phyloP scores from a whole-genome alignment of 2,888 invertebrate species.

The Eulithis prunata region DNA sequence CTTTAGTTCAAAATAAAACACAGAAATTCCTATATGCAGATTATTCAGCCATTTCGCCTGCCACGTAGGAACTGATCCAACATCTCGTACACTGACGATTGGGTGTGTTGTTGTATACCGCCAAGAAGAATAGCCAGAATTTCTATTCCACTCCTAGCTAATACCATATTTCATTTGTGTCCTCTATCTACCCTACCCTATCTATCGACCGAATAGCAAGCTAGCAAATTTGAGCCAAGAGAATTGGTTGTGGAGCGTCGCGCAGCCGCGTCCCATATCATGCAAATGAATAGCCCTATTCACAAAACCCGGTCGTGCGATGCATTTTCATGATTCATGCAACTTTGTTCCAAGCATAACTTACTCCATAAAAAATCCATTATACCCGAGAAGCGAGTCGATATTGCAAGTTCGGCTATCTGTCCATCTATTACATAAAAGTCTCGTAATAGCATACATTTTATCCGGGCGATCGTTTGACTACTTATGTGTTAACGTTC shows the following conservation, averaged over 20 bases:
- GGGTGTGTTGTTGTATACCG: too few relatives aligned
- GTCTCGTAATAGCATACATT: conserved; percentile 30
- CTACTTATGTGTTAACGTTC: conserved; percentile 26
- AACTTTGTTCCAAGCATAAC: conserved; percentile 21
- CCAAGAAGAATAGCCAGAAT: too few relatives aligned
- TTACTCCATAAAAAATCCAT: conserved; percentile 23
- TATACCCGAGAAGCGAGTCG: conserved; percentile 26
- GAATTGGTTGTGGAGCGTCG: neutral
- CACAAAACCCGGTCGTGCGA: conserved; percentile 19
- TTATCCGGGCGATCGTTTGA: conserved; percentile 26
- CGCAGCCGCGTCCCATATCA: neutral
- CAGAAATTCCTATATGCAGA: too few relatives aligned
- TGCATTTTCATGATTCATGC: conserved; percentile 23
- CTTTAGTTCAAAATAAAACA: too few relatives aligned
- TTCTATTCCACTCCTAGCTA: too few relatives aligned
- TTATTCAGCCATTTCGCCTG: too few relatives aligned
- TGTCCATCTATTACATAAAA: conserved; percentile 29
- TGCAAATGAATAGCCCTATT: conserved; percentile 21
- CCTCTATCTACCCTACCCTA: neutral
- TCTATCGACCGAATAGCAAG: neutral
- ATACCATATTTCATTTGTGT: too few relatives aligned
- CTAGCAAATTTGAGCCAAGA: conserved; percentile 3
- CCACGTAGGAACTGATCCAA: too few relatives aligned
- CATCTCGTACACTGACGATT: too few relatives aligned
- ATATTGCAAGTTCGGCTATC: conserved; percentile 28